Evolutionary conservation across 2,113 vertebrate genomes (phyloP), one percentile per base, ranked within the genome.

Genomic region (Pteruthius melanotis): DNA sequence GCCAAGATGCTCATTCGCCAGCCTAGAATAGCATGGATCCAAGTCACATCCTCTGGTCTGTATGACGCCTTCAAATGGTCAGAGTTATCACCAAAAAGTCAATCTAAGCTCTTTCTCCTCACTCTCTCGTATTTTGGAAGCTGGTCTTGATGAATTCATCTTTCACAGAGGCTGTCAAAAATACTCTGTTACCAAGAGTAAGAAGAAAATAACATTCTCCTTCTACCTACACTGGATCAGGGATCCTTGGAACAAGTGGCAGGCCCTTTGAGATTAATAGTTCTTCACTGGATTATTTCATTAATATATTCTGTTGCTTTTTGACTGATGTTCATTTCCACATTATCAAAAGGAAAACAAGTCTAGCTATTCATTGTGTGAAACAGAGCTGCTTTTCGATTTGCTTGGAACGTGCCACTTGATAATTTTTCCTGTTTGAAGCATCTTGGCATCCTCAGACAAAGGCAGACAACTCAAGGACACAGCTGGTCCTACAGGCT

Each of bases 381-480:
- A 89, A 92, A 89, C 68, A 52, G 83, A 89, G 47, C 35, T 96
- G 76, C 30, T 87, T 95, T 92, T 89, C 0, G 2, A 78, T 92
- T 86, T 92, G 86, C 64, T 87, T 90, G 77, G 83, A 94, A 89
- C 0, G 1, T 75, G 76, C 52, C 61, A 81, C 76, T 81, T 75
- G 72, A 65, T 87, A 91, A 84, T 97, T 93, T 94, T 92, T 95
- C 89, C 83, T 94, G 35, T 93, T 52, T 94, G 91, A 97, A 93
- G 72, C 19, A 68, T 91, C 76, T 81, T 94, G 94, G 93, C 91
- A 94, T 75, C 69, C 1, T 1, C 72, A 71, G 72, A 52, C 77
- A 93, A 93, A 92, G 44, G 39, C 76, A 94, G 91, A 93, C 60
- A 97, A 87, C 89, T 95, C 94, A 96, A 96, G 96, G 96, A 82